Conservation (phyloP, 1,140 invertebrate species). For the Conus ventricosus region DNA sequence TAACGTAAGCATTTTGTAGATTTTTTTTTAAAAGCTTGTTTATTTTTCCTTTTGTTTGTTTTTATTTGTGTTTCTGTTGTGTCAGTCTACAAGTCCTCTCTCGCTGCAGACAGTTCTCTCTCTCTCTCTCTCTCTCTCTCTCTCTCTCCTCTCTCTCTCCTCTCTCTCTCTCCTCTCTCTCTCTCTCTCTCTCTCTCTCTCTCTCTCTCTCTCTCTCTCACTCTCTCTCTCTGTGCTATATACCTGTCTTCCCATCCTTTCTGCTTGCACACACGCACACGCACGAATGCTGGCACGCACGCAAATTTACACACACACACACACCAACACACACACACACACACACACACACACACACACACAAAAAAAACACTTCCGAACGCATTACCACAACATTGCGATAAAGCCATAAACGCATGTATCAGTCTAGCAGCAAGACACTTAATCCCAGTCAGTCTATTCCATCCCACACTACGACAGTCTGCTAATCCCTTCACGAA, state of each 20-base stretch:
- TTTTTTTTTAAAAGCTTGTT: not conserved
- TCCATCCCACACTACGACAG: no score
- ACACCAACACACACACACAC: not conserved
- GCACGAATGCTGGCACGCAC: not conserved
- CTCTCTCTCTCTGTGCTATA: not conserved
- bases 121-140: not conserved
- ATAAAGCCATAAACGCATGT: not conserved
- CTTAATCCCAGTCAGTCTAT: no score
- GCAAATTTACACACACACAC: not conserved
- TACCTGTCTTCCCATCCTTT: no score
- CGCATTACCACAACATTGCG: not conserved
- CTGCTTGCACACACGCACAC: not conserved
- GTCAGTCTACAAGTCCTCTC: no score
- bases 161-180: not conserved
- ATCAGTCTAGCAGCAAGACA: not conserved
- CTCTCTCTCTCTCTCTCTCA: not conserved
- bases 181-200: not conserved
- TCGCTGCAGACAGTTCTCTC: not conserved
- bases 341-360: conserved; percentile 2
- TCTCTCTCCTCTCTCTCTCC: not conserved
- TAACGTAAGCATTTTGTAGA: no score
- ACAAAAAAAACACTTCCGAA: not conserved
- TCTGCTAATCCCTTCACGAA: not conserved
- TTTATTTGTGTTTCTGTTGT: no score
- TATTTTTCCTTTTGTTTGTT: not conserved